Conservation (phyloP, 2,888 invertebrate species). For the Iselma pallidipennis region DNA sequence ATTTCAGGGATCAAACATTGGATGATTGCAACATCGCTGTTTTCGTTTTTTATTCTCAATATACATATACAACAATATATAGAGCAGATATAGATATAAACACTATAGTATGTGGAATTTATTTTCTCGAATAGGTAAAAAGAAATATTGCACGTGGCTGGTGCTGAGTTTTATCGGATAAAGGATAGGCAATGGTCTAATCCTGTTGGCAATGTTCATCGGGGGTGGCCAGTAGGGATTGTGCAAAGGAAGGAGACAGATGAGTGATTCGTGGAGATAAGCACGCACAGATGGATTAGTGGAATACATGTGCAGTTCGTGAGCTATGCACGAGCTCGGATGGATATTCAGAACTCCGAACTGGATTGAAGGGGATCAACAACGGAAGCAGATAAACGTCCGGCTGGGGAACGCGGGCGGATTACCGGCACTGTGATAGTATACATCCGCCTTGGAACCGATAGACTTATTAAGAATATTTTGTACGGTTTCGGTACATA, state of each 20-base stretch:
- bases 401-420: slow-evolving; percentile 42
- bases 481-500: slow-evolving; percentile 32
- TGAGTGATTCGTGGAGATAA: slow-evolving; percentile 49
- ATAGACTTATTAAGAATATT: slow-evolving; percentile 36
- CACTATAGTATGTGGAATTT: neutral
- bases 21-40: neutral
- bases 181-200: slow-evolving; percentile 27
- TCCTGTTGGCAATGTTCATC: slow-evolving; percentile 23
- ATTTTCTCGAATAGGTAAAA: neutral
- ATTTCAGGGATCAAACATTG: neutral
- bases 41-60: neutral
- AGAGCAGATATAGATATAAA: neutral
- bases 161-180: slow-evolving; percentile 32
- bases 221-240: slow-evolving; percentile 8
- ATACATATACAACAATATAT: neutral
- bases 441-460: slow-evolving; percentile 46
- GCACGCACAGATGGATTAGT: slow-evolving; percentile 49
- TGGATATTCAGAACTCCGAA: slow-evolving; percentile 32
- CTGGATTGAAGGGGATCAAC: slow-evolving; percentile 51
- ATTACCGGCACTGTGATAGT: slow-evolving; percentile 48
- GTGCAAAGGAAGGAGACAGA: slow-evolving; percentile 37
- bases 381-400: slow-evolving; percentile 50
- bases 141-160: slow-evolving; percentile 28
- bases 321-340: slow-evolving; percentile 18
- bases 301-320: slow-evolving; percentile 42